Percentiles rank a stretch among this genome's conserved stretches.
Conservation (phyloP, 2,113 vertebrate genomes). For the Raphicerus campestris region DNA sequence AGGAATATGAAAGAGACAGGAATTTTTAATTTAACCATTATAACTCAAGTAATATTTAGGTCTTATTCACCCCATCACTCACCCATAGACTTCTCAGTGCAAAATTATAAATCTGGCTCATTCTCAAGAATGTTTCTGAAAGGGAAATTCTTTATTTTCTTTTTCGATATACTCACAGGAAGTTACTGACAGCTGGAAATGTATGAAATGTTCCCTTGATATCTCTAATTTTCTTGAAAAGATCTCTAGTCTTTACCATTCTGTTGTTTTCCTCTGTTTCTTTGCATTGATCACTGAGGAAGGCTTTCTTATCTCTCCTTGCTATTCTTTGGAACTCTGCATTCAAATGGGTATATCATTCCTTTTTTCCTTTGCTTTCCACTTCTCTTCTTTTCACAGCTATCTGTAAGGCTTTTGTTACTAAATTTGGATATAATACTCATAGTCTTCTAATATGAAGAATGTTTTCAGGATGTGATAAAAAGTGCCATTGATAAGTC, state of each 20-base stretch:
- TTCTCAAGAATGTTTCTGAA: conserved; percentile 4
- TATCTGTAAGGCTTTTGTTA: background rate
- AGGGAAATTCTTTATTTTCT: background rate
- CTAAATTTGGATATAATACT: background rate
- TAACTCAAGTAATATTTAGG: background rate
- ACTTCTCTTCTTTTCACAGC: background rate
- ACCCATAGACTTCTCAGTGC: background rate
- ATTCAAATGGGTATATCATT: background rate
- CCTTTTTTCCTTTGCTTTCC: background rate
- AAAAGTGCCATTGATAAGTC: background rate
- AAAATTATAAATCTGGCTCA: background rate
- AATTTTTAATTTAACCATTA: background rate
- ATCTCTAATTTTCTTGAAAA: background rate
- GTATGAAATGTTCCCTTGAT: background rate
- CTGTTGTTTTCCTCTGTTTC: background rate
- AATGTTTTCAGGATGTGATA: background rate
- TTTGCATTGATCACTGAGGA: background rate
- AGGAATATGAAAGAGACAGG: background rate
- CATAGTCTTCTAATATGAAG: background rate
- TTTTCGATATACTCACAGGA: background rate
- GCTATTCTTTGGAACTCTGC: background rate
- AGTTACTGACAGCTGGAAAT: background rate
- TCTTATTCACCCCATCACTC: background rate
- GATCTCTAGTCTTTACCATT: background rate
- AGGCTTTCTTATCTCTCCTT: background rate